Evolutionary conservation across 2,797 vertebrate genomes (phyloP).

Genomic region (Ispidina lecontei): DNA sequence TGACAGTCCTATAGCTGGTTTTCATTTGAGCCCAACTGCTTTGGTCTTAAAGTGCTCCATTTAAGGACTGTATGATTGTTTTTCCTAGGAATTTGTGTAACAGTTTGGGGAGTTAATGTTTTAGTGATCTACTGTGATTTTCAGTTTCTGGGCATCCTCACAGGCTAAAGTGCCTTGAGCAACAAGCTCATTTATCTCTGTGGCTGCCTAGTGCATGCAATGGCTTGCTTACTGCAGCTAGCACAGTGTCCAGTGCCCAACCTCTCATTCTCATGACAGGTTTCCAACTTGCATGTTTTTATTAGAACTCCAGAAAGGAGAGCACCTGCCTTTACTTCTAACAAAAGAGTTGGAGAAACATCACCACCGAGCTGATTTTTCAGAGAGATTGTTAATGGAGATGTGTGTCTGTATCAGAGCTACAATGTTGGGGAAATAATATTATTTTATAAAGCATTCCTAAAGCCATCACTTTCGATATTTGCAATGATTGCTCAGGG

Average conservation of each 20-base stretch:
- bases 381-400: not conserved
- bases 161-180: not conserved
- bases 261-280: not conserved
- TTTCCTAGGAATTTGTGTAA: not conserved
- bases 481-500: not conserved
- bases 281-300: not conserved
- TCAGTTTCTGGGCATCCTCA: not conserved
- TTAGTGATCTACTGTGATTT: not conserved
- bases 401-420: not conserved
- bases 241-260: not conserved
- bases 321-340: not conserved
- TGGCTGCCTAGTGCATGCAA: not conserved
- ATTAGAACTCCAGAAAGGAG: not conserved
- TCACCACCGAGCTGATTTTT: not conserved
- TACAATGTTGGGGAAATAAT: not conserved
- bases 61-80: not conserved
- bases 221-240: not conserved
- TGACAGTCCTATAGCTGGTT: not conserved
- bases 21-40: not conserved
- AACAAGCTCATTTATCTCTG: not conserved
- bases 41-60: not conserved
- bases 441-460: not conserved
- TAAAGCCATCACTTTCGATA: not conserved
- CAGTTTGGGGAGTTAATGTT: not conserved
- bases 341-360: not conserved